A percentile compares a stretch with the other conserved stretches of the same genome.
Conservation (phyloP, 1,140 invertebrate species). For the Daktulosphaira vitifoliae region DNA sequence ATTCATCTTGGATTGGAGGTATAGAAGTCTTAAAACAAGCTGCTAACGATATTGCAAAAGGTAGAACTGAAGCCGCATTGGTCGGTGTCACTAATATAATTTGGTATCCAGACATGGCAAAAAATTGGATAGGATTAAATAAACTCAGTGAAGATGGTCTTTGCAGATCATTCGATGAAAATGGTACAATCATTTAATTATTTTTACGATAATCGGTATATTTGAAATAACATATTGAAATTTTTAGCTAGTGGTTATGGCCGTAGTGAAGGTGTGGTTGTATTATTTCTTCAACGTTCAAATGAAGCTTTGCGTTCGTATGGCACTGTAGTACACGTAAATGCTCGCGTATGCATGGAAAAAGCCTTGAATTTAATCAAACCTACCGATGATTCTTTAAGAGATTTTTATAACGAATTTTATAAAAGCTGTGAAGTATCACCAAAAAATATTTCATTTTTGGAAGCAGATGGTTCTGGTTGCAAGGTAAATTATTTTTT, state of each 20-base stretch:
- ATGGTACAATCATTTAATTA: slow-evolving; percentile 45
- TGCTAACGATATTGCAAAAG: slow-evolving; percentile 51
- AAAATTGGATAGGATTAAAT: slow-evolving; percentile 52
- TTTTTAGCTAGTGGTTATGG: slow-evolving; percentile 52
- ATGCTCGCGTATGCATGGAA: slow-evolving; percentile 53
- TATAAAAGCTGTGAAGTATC: slow-evolving; percentile 45
- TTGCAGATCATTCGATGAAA: slow-evolving; percentile 60
- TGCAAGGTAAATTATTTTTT: too few species aligned
- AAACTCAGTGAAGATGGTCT: slow-evolving; percentile 57
- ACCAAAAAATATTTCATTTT: slow-evolving; percentile 45
- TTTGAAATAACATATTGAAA: not conserved
- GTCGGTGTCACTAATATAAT: slow-evolving; percentile 56
- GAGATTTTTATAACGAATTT: slow-evolving; percentile 32
- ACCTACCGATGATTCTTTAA: slow-evolving; percentile 25
- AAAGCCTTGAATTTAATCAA: slow-evolving; percentile 43
- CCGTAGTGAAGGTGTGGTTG: slow-evolving; percentile 54
- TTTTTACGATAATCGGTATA: not conserved
- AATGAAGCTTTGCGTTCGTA: slow-evolving; percentile 51
- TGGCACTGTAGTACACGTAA: slow-evolving; percentile 50
- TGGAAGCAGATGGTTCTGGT: slow-evolving; percentile 41
- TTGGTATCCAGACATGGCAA: slow-evolving; percentile 54
- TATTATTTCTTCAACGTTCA: slow-evolving; percentile 51
- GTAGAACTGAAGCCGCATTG: slow-evolving; percentile 59
- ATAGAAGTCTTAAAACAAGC: slow-evolving; percentile 57
- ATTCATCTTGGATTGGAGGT: slow-evolving; percentile 63